Evolutionary conservation across 2,888 invertebrate species (phyloP).

Genomic region (Protophormia terraenovae): DNA sequence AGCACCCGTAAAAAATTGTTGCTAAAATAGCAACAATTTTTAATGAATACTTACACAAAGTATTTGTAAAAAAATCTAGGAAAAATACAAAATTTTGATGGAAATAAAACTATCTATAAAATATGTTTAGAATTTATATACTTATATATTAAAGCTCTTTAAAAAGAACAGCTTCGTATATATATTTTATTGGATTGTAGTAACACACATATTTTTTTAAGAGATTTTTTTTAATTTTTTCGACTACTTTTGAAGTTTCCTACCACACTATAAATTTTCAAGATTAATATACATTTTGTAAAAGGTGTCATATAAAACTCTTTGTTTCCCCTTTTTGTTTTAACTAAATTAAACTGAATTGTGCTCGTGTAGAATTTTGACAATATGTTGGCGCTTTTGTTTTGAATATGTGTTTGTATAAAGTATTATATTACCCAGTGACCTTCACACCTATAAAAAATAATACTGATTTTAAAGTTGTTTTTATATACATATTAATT

Average conservation of each 20-base stretch:
- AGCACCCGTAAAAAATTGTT: conserved; percentile 20
- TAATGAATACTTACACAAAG: conserved; percentile 57
- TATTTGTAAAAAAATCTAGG: neutral
- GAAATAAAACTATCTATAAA: conserved; percentile 34
- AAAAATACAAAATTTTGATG: conserved; percentile 16
- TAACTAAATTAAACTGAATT: no score
- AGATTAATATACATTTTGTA: conserved; percentile 62
- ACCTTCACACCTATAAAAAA: conserved; percentile 55
- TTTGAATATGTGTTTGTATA: neutral
- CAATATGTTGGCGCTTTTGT: conserved; percentile 35
- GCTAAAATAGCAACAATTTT: conserved; percentile 58
- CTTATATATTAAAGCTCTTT: neutral
- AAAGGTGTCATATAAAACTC: conserved; percentile 63
- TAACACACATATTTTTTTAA: no score
- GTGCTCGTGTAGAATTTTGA: neutral
- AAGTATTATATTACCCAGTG: conserved; percentile 60
- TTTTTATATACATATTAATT: neutral
- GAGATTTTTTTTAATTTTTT: neutral
- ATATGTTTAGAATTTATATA: conserved; percentile 54
- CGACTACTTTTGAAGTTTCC: conserved; percentile 50
- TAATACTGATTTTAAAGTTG: neutral
- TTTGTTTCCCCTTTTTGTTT: no score
- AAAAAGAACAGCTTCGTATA: neutral
- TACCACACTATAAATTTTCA: conserved; percentile 63
- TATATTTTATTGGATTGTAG: no score